phyloP scores from a whole-genome alignment of 2,797 vertebrate species.

The Gymnocypris eckloni region DNA sequence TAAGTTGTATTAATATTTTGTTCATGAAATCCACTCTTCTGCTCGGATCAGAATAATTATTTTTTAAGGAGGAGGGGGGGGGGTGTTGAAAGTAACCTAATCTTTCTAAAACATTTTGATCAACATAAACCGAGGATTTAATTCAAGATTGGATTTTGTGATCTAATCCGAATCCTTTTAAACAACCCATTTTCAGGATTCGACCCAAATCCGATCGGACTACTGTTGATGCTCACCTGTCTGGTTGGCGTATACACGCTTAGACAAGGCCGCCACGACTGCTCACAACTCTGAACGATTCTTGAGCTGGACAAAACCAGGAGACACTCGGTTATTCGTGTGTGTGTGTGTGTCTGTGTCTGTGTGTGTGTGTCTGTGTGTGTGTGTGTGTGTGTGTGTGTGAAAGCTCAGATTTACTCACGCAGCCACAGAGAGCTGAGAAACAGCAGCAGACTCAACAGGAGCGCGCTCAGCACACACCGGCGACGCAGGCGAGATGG shows the following conservation, averaged over 20 bases:
- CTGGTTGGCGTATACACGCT: conserved; percentile 19
- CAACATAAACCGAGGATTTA: neutral
- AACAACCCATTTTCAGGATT: neutral
- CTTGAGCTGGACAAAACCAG: conserved; percentile 64
- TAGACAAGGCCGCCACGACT: conserved; percentile 70
- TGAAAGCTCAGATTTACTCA: conserved; percentile 65
- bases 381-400: neutral
- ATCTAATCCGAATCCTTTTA: neutral
- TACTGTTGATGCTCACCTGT: conserved; percentile 32
- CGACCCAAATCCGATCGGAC: neutral
- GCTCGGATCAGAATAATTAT: neutral
- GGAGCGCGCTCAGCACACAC: conserved; percentile 64
- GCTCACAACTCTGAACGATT: conserved; percentile 61
- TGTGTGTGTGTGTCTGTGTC: neutral
- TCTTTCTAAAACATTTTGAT: neutral
- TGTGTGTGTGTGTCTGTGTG: neutral
- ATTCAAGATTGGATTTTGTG: neutral
- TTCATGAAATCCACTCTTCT: neutral
- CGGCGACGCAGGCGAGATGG: conserved; percentile 45
- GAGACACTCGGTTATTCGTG: conserved; percentile 12
- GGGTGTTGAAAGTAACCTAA: too few relatives aligned
- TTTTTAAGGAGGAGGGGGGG: too few relatives aligned
- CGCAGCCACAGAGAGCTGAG: conserved; percentile 72
- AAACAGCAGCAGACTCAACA: conserved; percentile 71
- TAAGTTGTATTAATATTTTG: neutral